Evolutionary conservation across 37 sponge, comb jelly and placozoan species (phyloP).

Genomic region (Corticium candelabrum): DNA sequence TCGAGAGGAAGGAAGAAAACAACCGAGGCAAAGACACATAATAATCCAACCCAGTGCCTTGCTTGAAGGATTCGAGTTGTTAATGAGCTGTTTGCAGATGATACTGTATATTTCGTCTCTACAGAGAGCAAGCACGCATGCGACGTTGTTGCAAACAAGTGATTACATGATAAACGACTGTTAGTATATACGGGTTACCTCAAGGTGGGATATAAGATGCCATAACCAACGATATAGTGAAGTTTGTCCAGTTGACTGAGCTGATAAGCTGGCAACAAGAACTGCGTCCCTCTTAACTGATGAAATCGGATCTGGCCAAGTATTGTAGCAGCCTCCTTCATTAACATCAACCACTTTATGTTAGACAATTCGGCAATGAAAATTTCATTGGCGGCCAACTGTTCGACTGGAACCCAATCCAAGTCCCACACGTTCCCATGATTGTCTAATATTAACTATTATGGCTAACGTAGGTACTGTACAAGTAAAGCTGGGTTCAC

Average conservation of each 20-base stretch:
- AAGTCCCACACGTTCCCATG: too few species aligned
- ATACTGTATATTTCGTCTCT: constrained; percentile 11
- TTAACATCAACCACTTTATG: too few species aligned
- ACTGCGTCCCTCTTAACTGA: background rate
- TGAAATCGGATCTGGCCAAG: background rate
- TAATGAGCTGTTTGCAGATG: background rate
- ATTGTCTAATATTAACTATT: too few species aligned
- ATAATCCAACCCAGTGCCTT: constrained; percentile 5
- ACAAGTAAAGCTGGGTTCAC: too few species aligned
- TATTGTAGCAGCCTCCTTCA: background rate
- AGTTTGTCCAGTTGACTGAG: constrained; percentile 2
- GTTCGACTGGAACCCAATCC: too few species aligned
- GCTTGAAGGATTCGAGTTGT: background rate
- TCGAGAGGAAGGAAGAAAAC: background rate
- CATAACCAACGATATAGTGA: background rate
- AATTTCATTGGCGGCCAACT: too few species aligned
- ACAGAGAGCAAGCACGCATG: background rate
- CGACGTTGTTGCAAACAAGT: background rate
- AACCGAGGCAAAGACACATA: background rate
- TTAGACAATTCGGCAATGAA: too few species aligned
- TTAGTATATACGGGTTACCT: background rate
- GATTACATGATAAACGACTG: background rate
- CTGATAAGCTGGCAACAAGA: background rate
- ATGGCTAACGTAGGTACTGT: too few species aligned
- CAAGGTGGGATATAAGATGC: constrained; percentile 1